Conservation (phyloP, 2,797 vertebrate genomes). For the Eurystomus glaucurus region DNA sequence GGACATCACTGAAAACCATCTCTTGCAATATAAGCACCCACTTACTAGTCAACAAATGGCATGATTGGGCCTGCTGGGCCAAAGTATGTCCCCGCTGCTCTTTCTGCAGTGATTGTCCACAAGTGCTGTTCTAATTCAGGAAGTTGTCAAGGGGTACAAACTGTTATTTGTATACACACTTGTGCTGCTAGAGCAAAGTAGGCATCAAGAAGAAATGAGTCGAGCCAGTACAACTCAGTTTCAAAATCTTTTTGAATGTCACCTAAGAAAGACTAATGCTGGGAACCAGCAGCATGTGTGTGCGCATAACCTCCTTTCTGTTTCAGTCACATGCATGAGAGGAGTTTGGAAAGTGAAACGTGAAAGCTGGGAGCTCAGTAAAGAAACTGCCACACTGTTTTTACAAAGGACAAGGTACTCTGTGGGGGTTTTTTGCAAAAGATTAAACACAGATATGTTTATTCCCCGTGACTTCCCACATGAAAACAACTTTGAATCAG, state of each 20-base stretch:
- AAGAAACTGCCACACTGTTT: neutral
- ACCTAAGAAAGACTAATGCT: neutral
- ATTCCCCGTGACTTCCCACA: neutral
- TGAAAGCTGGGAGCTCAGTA: neutral
- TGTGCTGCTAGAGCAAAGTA: neutral
- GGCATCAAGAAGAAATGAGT: neutral
- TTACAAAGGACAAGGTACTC: neutral
- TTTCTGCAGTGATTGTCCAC: neutral
- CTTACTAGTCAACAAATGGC: neutral
- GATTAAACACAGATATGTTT: neutral
- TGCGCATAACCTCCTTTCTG: neutral
- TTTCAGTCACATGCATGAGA: neutral
- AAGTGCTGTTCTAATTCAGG: neutral
- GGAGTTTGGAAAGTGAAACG: neutral
- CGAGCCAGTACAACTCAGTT: neutral
- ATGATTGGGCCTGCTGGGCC: neutral
- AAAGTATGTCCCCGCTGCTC: neutral
- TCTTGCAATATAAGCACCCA: neutral
- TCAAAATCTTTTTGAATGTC: slow-evolving; percentile 11
- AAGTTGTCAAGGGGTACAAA: neutral
- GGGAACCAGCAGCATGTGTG: neutral
- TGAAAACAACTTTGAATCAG: neutral
- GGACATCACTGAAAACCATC: neutral
- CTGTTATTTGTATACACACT: neutral
- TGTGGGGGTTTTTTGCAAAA: neutral